Percentiles rank a stretch among this genome's conserved stretches.
phyloP scores from a whole-genome alignment of 2,888 invertebrate species.

The Hecatera dysodea region DNA sequence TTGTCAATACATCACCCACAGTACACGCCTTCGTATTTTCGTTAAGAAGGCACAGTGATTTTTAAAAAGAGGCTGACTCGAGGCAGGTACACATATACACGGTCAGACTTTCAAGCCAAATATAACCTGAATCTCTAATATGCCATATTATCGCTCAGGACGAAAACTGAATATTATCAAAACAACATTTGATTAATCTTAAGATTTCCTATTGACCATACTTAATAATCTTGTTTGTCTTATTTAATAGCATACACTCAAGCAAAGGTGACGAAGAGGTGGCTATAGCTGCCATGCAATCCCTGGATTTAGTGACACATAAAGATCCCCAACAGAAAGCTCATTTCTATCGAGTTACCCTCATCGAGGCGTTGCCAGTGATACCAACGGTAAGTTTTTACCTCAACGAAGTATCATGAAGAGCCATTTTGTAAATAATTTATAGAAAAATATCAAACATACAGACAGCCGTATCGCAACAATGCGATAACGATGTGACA shows the following conservation, averaged over 20 bases:
- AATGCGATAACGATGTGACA: not conserved
- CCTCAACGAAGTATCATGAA: conserved; percentile 19
- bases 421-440: not conserved
- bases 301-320: conserved; percentile 97
- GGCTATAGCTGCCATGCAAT: conserved; percentile 97
- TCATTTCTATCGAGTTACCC: conserved; percentile 96
- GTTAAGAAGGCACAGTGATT: not conserved
- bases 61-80: not conserved
- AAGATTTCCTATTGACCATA: not conserved
- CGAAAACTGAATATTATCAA: not conserved
- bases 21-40: no score
- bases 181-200: not conserved
- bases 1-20: not conserved
- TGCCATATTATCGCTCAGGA: not conserved
- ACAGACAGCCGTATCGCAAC: not conserved
- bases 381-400: conserved; percentile 95
- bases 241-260: conserved; percentile 13
- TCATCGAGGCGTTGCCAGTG: conserved; percentile 96
- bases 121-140: not conserved
- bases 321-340: conserved; percentile 97
- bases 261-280: conserved; percentile 93
- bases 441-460: no score
- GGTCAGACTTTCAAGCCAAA: no score
- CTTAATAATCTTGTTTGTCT: conserved; percentile 7
- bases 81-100: no score